Percentiles rank a stretch among this genome's conserved stretches.
phyloP scores from a whole-genome alignment of 2,888 invertebrate genomes.

The Ditylenchus weischeri region DNA sequence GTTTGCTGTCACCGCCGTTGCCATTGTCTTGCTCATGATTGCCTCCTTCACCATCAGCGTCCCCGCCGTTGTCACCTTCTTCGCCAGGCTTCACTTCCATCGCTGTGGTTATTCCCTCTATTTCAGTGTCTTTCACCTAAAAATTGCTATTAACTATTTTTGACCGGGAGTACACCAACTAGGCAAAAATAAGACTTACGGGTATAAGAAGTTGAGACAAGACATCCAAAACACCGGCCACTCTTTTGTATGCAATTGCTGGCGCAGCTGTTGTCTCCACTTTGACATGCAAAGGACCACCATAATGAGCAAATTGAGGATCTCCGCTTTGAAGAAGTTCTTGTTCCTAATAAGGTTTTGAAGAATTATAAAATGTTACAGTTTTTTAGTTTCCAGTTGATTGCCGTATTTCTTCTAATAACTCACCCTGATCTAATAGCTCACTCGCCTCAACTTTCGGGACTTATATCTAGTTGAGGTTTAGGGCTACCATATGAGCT shows the following conservation, averaged over 20 bases:
- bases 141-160: constrained; percentile 2
- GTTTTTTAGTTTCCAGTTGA: too few species aligned
- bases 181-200: constrained; percentile 33
- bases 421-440: too few species aligned
- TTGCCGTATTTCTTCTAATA: too few species aligned
- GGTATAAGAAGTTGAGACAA: constrained; percentile 48
- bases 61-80: constrained; percentile 23
- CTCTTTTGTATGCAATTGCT: constrained; percentile 53
- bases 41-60: constrained; percentile 24
- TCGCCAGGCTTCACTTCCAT: constrained; percentile 24
- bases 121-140: constrained; percentile 41
- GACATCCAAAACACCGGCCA: constrained; percentile 54
- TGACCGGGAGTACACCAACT: background rate
- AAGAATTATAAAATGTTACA: background rate
- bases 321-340: constrained; percentile 56
- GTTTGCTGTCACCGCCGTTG: constrained; percentile 17
- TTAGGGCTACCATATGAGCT: too few species aligned
- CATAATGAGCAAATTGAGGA: constrained; percentile 57
- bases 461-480: too few species aligned
- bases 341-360: constrained; percentile 38
- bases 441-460: too few species aligned
- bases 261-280: constrained; percentile 56
- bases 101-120: constrained; percentile 35
- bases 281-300: constrained; percentile 58
- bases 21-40: constrained; percentile 15